A percentile compares a stretch with the other conserved stretches of the same genome.
Conservation (phyloP, 2,113 vertebrate genomes). For the Phyllopteryx taeniolatus region DNA sequence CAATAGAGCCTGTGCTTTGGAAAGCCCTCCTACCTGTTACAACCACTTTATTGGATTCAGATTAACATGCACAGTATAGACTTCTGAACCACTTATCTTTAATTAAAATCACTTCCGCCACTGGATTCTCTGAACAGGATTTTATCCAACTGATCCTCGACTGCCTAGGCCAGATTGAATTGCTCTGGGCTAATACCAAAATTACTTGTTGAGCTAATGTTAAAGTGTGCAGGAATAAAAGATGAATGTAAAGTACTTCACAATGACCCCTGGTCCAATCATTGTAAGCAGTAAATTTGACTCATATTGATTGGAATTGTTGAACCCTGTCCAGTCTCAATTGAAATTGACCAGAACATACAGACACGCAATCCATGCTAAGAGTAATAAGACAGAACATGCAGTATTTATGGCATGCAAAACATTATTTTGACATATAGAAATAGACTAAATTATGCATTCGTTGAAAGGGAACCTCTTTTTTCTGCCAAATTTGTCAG, state of each 20-base stretch:
- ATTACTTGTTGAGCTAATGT: neutral
- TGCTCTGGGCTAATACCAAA: neutral
- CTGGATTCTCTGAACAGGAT: slow-evolving; percentile 38
- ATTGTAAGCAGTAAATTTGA: neutral
- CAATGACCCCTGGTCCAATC: neutral
- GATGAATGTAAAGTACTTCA: neutral
- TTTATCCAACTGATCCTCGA: slow-evolving; percentile 10
- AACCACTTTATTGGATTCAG: slow-evolving; percentile 93
- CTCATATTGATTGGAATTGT: neutral
- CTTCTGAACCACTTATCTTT: slow-evolving; percentile 94
- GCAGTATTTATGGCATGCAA: neutral
- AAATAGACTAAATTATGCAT: neutral
- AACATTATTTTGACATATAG: neutral
- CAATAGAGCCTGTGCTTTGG: slow-evolving; percentile 85
- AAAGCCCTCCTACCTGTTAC: slow-evolving; percentile 83
- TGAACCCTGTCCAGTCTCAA: neutral
- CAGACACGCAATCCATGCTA: neutral
- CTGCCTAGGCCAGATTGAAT: neutral
- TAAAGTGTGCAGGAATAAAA: neutral
- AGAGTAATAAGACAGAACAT: neutral
- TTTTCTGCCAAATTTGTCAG: too few relatives aligned
- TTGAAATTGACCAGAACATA: neutral
- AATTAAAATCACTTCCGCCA: slow-evolving; percentile 94
- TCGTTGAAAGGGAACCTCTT: neutral
- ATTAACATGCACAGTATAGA: slow-evolving; percentile 88